Percentiles rank a stretch among this genome's conserved stretches.
Conservation (phyloP, 2,888 invertebrate genomes). For the Chirona hameri region DNA sequence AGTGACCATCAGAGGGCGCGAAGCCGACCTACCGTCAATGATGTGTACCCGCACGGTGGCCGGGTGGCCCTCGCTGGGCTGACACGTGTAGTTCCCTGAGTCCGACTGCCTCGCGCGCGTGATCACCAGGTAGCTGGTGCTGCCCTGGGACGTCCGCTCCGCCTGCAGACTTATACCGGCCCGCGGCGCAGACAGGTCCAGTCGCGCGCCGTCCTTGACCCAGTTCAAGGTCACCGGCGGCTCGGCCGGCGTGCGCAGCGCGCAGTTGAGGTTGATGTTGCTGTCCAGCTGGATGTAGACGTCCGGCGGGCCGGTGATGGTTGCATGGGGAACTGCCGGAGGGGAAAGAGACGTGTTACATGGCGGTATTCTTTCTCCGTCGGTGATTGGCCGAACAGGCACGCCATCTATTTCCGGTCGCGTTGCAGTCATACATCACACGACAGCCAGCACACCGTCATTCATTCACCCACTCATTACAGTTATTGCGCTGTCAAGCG, state of each 20-base stretch:
- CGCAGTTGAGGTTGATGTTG: constrained; percentile 25
- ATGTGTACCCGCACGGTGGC: not conserved
- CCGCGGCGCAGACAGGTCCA: not conserved
- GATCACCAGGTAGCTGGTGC: constrained; percentile 5
- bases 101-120: not conserved
- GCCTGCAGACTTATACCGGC: not conserved
- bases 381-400: too few relatives aligned
- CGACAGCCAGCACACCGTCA: too few relatives aligned
- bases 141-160: not conserved
- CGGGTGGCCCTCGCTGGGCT: constrained; percentile 27
- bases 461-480: too few relatives aligned
- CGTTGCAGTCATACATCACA: too few relatives aligned
- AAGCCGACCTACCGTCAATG: not conserved
- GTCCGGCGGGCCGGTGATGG: not conserved
- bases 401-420: too few relatives aligned
- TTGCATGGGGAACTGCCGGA: too few relatives aligned
- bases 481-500: too few relatives aligned
- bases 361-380: too few relatives aligned
- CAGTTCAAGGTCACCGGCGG: not conserved
- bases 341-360: too few relatives aligned
- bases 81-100: constrained; percentile 12
- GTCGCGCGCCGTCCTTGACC: not conserved
- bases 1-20: too few relatives aligned
- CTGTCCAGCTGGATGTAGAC: constrained; percentile 23
- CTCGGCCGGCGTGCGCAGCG: not conserved